Evolutionary conservation across 1,140 invertebrate genomes (phyloP).

Genomic region (Dolichoris vasculosae): DNA sequence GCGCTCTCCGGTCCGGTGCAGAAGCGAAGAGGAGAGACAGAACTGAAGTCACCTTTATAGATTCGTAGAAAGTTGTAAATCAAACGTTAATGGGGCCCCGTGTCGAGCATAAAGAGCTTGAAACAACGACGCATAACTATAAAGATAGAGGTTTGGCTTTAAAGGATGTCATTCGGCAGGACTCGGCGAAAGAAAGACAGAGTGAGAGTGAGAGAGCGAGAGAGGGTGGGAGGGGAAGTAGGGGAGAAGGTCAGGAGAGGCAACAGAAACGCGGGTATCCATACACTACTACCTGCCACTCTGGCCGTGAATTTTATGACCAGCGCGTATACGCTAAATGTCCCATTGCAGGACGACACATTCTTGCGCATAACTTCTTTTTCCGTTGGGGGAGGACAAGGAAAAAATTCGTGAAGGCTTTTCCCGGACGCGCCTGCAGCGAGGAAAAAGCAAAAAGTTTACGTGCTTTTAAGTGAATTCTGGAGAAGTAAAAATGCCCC

Average conservation of each 20-base stretch:
- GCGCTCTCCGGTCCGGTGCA: not conserved
- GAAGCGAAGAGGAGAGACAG: not conserved
- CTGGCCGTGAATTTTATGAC: conserved; percentile 48
- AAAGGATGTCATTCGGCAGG: conserved; percentile 47
- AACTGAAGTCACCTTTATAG: conserved; percentile 70
- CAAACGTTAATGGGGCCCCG: conserved; percentile 73
- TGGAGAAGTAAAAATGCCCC: conserved; percentile 27
- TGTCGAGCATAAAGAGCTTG: conserved; percentile 72
- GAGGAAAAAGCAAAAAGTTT: conserved; percentile 19
- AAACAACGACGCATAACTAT: conserved; percentile 74
- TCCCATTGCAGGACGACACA: conserved; percentile 17
- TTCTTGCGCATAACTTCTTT: not conserved
- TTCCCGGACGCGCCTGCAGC: conserved; percentile 16
- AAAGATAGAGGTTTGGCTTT: conserved; percentile 69
- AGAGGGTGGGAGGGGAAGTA: not conserved
- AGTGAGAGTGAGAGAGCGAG: not conserved
- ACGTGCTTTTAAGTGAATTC: conserved; percentile 21
- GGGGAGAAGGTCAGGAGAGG: conserved; percentile 42
- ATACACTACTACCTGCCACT: conserved; percentile 12
- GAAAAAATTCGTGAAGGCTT: conserved; percentile 27
- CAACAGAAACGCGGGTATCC: conserved; percentile 18
- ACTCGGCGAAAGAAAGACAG: not conserved
- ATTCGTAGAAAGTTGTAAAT: conserved; percentile 75
- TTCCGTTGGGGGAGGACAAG: not conserved
- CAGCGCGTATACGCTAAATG: conserved; percentile 10